Evolutionary conservation across 2,888 invertebrate genomes (phyloP).

Genomic region (Pachliopta kotzebuea): DNA sequence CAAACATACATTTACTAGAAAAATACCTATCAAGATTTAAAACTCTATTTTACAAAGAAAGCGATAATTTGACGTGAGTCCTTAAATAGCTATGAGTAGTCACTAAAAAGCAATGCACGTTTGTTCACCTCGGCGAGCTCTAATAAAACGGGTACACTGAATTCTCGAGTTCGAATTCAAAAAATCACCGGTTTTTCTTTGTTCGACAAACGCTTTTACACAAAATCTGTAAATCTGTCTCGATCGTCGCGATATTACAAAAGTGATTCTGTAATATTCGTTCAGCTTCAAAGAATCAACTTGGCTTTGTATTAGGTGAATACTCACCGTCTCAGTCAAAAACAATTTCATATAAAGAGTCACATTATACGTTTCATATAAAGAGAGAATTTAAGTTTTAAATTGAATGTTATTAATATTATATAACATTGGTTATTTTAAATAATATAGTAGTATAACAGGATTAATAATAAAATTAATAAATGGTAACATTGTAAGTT

Average conservation of each 20-base stretch:
- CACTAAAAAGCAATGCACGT: slow-evolving; percentile 25
- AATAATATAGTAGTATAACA: no score
- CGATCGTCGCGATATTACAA: slow-evolving; percentile 2
- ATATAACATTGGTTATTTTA: no score
- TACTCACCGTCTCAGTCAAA: slow-evolving; percentile 2
- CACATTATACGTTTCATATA: slow-evolving; percentile 3
- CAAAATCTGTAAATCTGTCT: slow-evolving; percentile 25
- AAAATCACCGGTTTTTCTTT: slow-evolving; percentile 20
- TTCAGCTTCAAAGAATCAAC: slow-evolving; percentile 1
- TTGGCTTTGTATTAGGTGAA: not conserved
- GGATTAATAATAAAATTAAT: no score
- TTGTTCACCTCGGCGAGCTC: slow-evolving; percentile 23
- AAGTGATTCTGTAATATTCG: slow-evolving; percentile 6
- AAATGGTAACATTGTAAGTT: slow-evolving; percentile 1
- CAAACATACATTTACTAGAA: no score
- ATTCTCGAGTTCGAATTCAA: slow-evolving; percentile 15
- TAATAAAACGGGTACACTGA: slow-evolving; percentile 25
- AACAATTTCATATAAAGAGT: slow-evolving; percentile 7
- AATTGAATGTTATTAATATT: no score
- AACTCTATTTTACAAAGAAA: no score
- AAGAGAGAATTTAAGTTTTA: slow-evolving; percentile 5
- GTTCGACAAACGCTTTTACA: slow-evolving; percentile 14
- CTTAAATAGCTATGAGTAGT: slow-evolving; percentile 16
- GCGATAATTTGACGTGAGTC: not conserved
- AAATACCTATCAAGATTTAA: no score